A percentile compares a stretch with the other conserved stretches of the same genome.
phyloP scores from a whole-genome alignment of 1,140 invertebrate species.

The Atta colombica region DNA sequence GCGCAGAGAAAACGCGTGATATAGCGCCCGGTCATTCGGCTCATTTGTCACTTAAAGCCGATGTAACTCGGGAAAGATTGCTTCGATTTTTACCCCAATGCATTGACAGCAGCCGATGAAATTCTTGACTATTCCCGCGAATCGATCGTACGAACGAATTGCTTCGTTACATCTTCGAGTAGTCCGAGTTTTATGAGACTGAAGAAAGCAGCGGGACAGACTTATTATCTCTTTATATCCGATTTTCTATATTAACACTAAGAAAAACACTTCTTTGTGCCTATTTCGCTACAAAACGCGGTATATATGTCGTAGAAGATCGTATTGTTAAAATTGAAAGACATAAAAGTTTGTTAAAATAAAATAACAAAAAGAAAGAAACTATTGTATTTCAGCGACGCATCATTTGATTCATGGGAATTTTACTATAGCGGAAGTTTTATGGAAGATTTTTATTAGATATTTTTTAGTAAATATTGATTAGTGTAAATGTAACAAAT shows the following conservation, averaged over 20 bases:
- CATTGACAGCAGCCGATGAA: not conserved
- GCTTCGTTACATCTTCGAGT: conserved; percentile 13
- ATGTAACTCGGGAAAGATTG: conserved; percentile 13
- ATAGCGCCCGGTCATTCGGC: conserved; percentile 11
- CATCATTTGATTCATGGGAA: not conserved
- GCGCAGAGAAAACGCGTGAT: conserved; percentile 2
- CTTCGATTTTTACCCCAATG: conserved; percentile 21
- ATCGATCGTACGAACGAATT: conserved; percentile 25
- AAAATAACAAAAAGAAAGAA: not conserved
- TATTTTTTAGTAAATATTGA: not conserved
- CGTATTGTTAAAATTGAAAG: conserved; percentile 15
- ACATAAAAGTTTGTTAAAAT: conserved; percentile 1
- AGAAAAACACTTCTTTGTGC: not conserved
- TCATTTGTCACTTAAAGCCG: conserved; percentile 47
- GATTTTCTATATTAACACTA: conserved; percentile 34
- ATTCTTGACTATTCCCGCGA: not conserved
- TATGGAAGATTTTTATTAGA: not conserved
- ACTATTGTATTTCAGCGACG: not conserved
- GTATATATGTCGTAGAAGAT: not conserved
- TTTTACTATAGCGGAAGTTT: conserved; percentile 4
- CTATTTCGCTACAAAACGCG: not conserved
- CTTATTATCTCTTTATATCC: not conserved
- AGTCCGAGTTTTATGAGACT: not conserved
- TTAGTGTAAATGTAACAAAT: not conserved
- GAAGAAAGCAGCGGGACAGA: not conserved